Conservation (phyloP, 2,797 vertebrate species). For the Nyctibius grandis region DNA sequence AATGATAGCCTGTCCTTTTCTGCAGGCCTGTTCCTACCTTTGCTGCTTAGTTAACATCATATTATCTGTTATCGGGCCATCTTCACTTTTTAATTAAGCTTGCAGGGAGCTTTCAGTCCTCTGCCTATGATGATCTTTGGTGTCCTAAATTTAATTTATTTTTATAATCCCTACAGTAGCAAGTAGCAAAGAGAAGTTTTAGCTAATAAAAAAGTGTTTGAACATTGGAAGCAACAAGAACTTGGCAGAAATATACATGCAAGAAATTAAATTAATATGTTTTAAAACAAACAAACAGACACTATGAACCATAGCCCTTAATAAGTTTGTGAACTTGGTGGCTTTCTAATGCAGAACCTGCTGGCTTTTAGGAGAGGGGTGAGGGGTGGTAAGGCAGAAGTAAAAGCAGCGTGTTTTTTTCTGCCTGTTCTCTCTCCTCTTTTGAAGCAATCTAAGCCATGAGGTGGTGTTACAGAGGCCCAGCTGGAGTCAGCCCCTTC, state of each 20-base stretch:
- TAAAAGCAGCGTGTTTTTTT: background rate
- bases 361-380: background rate
- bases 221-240: background rate
- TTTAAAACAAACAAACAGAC: background rate
- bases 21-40: background rate
- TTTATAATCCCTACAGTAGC: background rate
- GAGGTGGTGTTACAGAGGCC: background rate
- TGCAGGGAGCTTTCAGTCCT: constrained; percentile 2
- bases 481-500: background rate
- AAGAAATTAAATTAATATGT: background rate
- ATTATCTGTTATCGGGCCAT: background rate
- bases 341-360: background rate
- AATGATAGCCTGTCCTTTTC: background rate
- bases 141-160: constrained; percentile 10
- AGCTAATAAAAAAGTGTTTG: background rate
- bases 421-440: background rate
- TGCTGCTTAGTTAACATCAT: background rate
- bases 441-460: background rate
- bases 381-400: background rate
- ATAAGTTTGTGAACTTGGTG: background rate
- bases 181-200: background rate
- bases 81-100: constrained; percentile 5
- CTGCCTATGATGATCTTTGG: background rate
- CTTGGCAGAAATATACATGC: background rate
- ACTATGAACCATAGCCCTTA: background rate